Base-by-base conservation (phyloP, 2,888 invertebrate species). In the Deilephila elpenor region DNA sequence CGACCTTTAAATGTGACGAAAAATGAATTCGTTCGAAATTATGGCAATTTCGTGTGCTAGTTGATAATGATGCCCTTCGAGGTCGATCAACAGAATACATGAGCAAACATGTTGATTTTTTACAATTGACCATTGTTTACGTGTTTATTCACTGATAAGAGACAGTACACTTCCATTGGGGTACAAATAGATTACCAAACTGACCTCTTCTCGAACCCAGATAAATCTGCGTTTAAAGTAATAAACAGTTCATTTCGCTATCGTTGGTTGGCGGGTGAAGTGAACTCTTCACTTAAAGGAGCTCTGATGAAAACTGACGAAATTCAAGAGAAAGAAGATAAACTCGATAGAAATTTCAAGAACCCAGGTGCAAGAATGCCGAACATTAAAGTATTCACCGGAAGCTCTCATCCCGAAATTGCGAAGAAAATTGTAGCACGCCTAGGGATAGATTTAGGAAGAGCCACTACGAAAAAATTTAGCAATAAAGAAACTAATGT, bases 301-400 rank as follows among this genome's bases (percentile, higher is more conserved):
- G 37, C 61, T 53, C 71, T 53, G 61, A 73, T 73, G 73, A 53
- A 62, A 62, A 56, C 71, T 73, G 73, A 71, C 32, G 73, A 73
- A 62, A 76, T 73, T 77, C 75, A 78, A 78, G 79, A 64, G 62
- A 78, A 75, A 71, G 74, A 76, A 64, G 75, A 79, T 59, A 76
- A 75, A 73, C 71, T 70, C 34, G 7, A 37, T 37, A 81, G 73
- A 74, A 81, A 80, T 71, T 85, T 89, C 74, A 83, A 81, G 25
- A 85, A 88, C 74, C 89, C 88, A 73, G 86, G 88, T 76, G 84
- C 89, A 73, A 94, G 96, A 95, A 99, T 99, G 99, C 99, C 99
- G 85, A 99, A 99, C 94, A 99, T 99, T 86, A 99, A 99, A 96
- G 98, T 99, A 82, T 99, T 99, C 94, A 98, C 98, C 87, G 99